A percentile compares a stretch with the other conserved stretches of the same genome.
phyloP scores from a whole-genome alignment of 2,113 vertebrate genomes.

The Gasterosteus nipponicus region DNA sequence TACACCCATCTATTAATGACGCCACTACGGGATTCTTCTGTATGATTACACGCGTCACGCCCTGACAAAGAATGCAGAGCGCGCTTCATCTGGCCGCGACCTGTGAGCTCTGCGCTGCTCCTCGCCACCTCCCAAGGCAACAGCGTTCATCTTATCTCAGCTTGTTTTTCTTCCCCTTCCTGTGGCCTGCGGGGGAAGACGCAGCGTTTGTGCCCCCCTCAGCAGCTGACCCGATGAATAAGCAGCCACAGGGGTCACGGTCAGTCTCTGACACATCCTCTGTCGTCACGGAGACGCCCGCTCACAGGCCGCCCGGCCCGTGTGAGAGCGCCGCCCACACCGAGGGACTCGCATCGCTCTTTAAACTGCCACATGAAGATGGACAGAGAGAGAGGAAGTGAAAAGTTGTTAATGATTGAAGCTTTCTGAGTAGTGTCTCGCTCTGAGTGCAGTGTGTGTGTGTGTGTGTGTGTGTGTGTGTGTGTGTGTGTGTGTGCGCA shows the following conservation, averaged over 20 bases:
- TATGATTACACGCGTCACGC: neutral
- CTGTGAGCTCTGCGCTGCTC: conserved; percentile 7
- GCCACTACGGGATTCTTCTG: neutral
- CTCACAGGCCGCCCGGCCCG: neutral
- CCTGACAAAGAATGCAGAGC: neutral
- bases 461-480: no score
- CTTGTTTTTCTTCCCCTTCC: conserved; percentile 2
- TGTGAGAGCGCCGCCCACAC: conserved; percentile 2
- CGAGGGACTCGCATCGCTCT: neutral
- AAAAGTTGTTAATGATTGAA: no score
- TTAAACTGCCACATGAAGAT: no score
- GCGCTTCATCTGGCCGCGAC: conserved; percentile 13
- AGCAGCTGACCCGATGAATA: conserved; percentile 57
- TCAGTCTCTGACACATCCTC: conserved; percentile 48
- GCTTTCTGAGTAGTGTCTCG: no score
- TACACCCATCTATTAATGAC: neutral
- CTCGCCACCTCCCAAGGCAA: conserved; percentile 11
- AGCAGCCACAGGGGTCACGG: conserved; percentile 16
- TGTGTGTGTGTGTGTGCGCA: conserved; percentile 8
- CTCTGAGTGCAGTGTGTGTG: no score
- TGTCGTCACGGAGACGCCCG: conserved; percentile 3
- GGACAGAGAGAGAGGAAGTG: no score
- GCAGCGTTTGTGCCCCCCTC: conserved; percentile 38
- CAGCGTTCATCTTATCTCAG: conserved; percentile 19
- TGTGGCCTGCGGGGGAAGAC: conserved; percentile 22